phyloP scores from a whole-genome alignment of 64 coral and sea anemone species.

The Pocillopora verrucosa region DNA sequence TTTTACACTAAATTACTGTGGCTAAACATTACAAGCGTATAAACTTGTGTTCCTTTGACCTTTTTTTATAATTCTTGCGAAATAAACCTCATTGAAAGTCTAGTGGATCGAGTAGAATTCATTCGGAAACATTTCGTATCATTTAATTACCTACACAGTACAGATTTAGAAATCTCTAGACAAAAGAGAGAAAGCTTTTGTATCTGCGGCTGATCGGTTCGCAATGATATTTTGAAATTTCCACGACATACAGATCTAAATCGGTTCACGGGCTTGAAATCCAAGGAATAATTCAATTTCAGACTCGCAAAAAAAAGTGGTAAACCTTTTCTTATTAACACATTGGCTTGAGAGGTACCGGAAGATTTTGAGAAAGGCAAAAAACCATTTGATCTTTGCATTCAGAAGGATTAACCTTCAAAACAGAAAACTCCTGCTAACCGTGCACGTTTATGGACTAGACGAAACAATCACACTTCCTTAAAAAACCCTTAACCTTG shows the following conservation, averaged over 20 bases:
- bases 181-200: no score
- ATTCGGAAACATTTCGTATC: background rate
- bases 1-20: constrained; percentile 15
- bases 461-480: no score
- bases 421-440: background rate
- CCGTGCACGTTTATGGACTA: background rate
- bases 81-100: background rate
- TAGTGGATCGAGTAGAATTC: background rate
- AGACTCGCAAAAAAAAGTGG: background rate
- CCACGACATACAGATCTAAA: no score
- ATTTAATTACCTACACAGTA: no score
- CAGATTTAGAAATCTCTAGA: no score
- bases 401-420: constrained; percentile 20
- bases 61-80: background rate
- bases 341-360: background rate
- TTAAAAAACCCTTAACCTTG: background rate
- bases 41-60: constrained; percentile 13
- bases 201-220: no score
- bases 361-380: constrained; percentile 11
- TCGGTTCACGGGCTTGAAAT: background rate
- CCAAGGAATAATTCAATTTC: background rate
- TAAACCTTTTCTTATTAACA: constrained; percentile 8
- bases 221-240: no score
- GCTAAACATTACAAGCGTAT: background rate
- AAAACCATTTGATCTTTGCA: constrained; percentile 41